Base-by-base conservation (phyloP, 2,888 invertebrate species). In the Aspidiotus rigidus region DNA sequence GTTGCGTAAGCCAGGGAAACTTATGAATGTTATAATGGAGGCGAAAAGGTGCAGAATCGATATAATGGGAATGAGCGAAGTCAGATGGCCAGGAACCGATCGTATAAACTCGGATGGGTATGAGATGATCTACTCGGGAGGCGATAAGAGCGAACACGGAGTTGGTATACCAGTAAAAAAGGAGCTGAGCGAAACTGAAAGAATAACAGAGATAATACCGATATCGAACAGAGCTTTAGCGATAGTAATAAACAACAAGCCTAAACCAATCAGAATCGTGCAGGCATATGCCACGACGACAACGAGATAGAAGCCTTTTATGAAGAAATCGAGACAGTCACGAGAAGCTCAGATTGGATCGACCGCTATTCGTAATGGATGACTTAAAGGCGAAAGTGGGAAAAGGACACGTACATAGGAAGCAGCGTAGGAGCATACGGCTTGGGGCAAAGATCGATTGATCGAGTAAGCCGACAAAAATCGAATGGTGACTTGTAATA, bases 41-140 rank as follows among this genome's bases (percentile, higher is more conserved):
- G 49, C 49, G 9, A 44, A 44, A 11, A 44, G 49, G 11, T 44
- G 49, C 11, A 44, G 11, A 8, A 44, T 44, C 8, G 49, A 44
- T 11, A 44, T 44, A 44, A 10, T 44, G 11, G 49, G 49, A 44
- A 11, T 44, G 11, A 44, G 49, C 49, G 49, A 44, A 44, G 49
- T 44, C 49, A 44, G 49, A 44, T 44, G 49, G 49, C 49, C 49
- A 44, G 49, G 49, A 44, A 44, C 49, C 49, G 49, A 44, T 11
- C 49, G 49, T 10, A 44, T 44, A 44, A 44, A 8, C 8, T 44
- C 11, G 11, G 49, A 44, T 44, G 49, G 49, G 49, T 44, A 44
- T 44, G 49, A 44, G 11, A 44, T 44, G 49, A 44, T 44, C 11
- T 44, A 44, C 11, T 44, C 49, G 11, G n/a, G n/a, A n/a, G 49